Percentiles rank a stretch among this genome's conserved stretches.
These are phyloP conservation scores for Bostrychus sinensis DNA, from an alignment of 2,113 vertebrate species.

Conservation along the genomic window DNA sequence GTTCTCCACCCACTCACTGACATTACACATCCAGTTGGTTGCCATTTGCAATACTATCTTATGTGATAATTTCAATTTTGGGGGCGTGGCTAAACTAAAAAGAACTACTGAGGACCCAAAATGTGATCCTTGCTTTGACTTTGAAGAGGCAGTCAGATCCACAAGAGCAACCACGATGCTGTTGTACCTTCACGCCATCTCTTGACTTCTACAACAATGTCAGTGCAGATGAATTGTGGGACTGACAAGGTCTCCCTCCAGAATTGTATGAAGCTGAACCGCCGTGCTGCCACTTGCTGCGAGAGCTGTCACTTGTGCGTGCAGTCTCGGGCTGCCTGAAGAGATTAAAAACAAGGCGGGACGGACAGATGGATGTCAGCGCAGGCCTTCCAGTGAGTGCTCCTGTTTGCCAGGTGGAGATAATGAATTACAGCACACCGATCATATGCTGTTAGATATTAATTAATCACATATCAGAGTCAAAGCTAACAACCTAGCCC, in stretches of 20 bases:
- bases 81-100: too few relatives aligned
- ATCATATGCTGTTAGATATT: slow-evolving; percentile 29
- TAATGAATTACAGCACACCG: slow-evolving; percentile 38
- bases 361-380: slow-evolving; percentile 60
- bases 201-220: slow-evolving; percentile 20
- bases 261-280: slow-evolving; percentile 15
- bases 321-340: slow-evolving; percentile 37
- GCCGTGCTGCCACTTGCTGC: slow-evolving; percentile 32
- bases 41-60: too few relatives aligned
- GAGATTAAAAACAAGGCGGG: slow-evolving; percentile 50
- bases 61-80: too few relatives aligned
- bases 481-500: neutral
- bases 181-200: neutral
- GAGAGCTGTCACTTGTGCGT: slow-evolving; percentile 46
- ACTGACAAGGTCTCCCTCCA: slow-evolving; percentile 28
- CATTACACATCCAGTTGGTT: too few relatives aligned
- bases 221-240: slow-evolving; percentile 27
- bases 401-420: slow-evolving; percentile 32
- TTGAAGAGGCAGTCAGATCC: neutral
- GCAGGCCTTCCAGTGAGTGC: slow-evolving; percentile 27
- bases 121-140: too few relatives aligned
- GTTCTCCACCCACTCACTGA: too few relatives aligned
- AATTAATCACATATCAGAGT: slow-evolving; percentile 43
- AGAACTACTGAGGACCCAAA: too few relatives aligned
- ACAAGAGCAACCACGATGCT: neutral